Conservation (phyloP, 1,140 invertebrate genomes). For the Prorops nasuta region DNA sequence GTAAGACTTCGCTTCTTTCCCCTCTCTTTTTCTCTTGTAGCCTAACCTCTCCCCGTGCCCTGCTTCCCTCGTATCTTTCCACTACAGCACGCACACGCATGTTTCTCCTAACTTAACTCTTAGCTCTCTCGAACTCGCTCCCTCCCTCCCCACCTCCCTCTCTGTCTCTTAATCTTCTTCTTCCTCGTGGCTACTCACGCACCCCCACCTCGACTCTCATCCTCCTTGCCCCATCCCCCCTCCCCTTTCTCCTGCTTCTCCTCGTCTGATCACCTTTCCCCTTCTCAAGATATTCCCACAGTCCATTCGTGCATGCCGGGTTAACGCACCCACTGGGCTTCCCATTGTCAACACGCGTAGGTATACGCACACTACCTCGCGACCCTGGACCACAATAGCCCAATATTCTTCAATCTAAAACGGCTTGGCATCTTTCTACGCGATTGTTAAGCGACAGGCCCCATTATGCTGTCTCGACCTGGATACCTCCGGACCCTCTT, state of each 20-base stretch:
- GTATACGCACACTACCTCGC: slow-evolving; percentile 6
- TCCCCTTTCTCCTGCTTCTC: neutral
- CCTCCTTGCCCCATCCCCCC: no score
- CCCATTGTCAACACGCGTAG: slow-evolving; percentile 32
- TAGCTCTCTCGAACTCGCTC: no score
- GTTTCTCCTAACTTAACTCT: no score
- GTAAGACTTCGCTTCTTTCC: slow-evolving; percentile 10
- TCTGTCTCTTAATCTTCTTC: neutral
- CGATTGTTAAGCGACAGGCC: slow-evolving; percentile 28
- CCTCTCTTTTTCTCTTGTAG: neutral
- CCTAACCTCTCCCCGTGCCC: no score
- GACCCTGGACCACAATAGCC: slow-evolving; percentile 24
- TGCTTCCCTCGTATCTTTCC: no score
- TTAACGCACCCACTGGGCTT: slow-evolving; percentile 33
- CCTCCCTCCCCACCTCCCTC: neutral
- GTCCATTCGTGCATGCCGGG: slow-evolving; percentile 22
- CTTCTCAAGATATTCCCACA: slow-evolving; percentile 34
- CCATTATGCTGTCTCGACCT: slow-evolving; percentile 21
- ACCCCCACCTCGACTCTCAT: no score
- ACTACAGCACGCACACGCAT: no score
- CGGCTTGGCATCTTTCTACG: slow-evolving; percentile 27
- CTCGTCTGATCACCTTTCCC: slow-evolving; percentile 2
- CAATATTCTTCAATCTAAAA: slow-evolving; percentile 40
- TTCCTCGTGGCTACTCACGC: no score
- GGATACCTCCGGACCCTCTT: slow-evolving; percentile 18